phyloP scores from a whole-genome alignment of 2,888 invertebrate species.

The Melinopterus prodromus region DNA sequence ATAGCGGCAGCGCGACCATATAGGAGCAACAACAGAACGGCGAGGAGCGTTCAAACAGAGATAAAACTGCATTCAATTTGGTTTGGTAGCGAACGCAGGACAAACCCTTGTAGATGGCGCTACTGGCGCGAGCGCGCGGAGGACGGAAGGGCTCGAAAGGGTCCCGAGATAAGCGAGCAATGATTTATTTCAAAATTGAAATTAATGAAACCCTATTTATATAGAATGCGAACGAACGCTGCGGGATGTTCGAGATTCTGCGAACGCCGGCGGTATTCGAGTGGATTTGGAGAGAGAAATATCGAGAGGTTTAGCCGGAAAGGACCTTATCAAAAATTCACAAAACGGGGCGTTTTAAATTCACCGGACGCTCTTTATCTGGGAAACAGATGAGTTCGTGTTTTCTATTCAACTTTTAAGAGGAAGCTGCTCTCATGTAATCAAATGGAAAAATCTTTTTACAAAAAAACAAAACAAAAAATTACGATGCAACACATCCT shows the following conservation, averaged over 20 bases:
- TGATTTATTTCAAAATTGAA: conserved; percentile 4
- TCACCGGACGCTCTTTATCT: not conserved
- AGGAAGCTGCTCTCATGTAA: no score
- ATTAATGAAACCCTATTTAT: conserved; percentile 4
- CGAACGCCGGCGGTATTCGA: not conserved
- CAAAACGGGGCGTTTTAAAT: not conserved
- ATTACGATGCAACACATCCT: not conserved
- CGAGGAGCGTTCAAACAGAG: not conserved
- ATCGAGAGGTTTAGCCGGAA: conserved; percentile 4
- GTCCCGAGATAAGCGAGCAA: conserved; percentile 4
- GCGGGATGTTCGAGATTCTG: not conserved
- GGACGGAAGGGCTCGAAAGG: not conserved
- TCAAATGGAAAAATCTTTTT: no score
- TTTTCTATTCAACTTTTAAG: not conserved
- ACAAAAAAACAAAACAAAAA: no score
- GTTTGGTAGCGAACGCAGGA: not conserved
- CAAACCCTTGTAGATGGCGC: not conserved
- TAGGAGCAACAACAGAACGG: not conserved
- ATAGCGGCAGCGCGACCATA: not conserved
- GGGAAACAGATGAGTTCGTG: not conserved
- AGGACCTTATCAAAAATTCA: not conserved
- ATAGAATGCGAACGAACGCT: not conserved
- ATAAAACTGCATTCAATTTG: conserved; percentile 4
- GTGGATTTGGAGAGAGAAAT: not conserved
- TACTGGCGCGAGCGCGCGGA: not conserved